These are phyloP conservation scores for Papilio polyxenes DNA, from an alignment of 1,140 invertebrate species.

Conservation along the genomic window DNA sequence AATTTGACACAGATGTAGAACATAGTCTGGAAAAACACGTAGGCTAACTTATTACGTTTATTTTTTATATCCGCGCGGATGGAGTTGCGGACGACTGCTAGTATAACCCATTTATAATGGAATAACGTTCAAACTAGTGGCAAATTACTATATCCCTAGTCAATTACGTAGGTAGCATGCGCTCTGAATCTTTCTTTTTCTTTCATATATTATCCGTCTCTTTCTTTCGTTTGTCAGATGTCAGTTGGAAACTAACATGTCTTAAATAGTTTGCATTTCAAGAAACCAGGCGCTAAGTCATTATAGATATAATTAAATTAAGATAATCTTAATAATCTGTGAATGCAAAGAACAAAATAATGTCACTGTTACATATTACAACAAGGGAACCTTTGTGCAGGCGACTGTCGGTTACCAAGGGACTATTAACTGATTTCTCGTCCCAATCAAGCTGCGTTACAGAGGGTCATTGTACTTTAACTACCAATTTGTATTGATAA, in stretches of 20 bases:
- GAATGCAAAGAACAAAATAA: not conserved
- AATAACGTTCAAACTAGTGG: too few species aligned
- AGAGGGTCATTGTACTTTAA: conserved; percentile 21
- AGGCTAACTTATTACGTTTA: too few species aligned
- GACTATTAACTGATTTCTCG: conserved; percentile 2
- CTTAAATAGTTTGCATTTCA: not conserved
- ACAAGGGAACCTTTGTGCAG: not conserved
- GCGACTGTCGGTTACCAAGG: not conserved
- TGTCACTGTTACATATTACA: not conserved
- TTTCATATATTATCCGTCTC: not conserved
- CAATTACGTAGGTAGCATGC: too few species aligned
- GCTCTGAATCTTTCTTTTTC: not conserved
- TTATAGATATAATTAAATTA: not conserved
- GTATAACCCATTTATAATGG: too few species aligned
- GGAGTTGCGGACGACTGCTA: too few species aligned
- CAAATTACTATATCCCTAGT: too few species aligned
- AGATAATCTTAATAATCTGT: not conserved
- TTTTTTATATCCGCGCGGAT: too few species aligned
- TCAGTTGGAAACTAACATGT: not conserved
- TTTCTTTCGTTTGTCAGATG: not conserved
- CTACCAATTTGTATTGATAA: conserved; percentile 5
- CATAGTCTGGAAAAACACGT: too few species aligned
- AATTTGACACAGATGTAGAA: too few species aligned
- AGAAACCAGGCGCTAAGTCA: not conserved
- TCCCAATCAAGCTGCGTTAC: conserved; percentile 3